A percentile compares a stretch with the other conserved stretches of the same genome.
Evolutionary conservation across 23 tunicate species (phyloP).

Genomic region (Trididemnum miniatum): DNA sequence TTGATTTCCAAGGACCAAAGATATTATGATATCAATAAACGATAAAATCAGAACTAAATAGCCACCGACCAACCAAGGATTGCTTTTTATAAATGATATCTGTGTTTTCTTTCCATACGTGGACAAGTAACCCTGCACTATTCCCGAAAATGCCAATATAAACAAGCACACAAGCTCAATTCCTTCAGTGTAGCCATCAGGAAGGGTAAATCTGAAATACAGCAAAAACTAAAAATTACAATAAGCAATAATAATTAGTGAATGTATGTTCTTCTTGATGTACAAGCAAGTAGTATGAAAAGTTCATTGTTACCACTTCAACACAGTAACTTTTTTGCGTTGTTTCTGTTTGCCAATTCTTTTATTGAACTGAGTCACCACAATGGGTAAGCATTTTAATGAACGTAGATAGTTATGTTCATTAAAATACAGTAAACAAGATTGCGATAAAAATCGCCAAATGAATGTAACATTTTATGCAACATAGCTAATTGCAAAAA

Average conservation of each 20-base stretch:
- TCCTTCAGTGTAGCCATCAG: constrained; percentile 86
- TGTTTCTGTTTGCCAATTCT: too few species aligned
- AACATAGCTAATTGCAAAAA: too few species aligned
- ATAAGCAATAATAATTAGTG: not conserved
- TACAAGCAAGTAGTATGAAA: too few species aligned
- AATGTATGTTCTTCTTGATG: too few species aligned
- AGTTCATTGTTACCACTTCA: too few species aligned
- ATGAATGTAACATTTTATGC: too few species aligned
- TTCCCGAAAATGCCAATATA: constrained; percentile 52
- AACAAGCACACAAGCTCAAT: constrained; percentile 81
- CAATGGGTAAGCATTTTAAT: too few species aligned
- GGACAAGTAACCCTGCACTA: constrained; percentile 68
- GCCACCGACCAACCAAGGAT: constrained; percentile 85
- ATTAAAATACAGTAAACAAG: too few species aligned
- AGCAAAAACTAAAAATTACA: not conserved
- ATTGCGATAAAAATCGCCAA: too few species aligned
- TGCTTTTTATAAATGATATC: constrained; percentile 42
- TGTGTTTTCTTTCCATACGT: constrained; percentile 43
- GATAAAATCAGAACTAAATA: constrained; percentile 61
- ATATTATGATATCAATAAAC: constrained; percentile 65
- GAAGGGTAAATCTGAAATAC: constrained; percentile 48
- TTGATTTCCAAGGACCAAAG: constrained; percentile 65
- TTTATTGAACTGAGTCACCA: too few species aligned
- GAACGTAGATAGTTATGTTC: too few species aligned
- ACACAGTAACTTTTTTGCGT: too few species aligned